These are phyloP conservation scores for Sebastes trivittatus DNA, from an alignment of 2,797 vertebrate species.

Conservation along the genomic window DNA sequence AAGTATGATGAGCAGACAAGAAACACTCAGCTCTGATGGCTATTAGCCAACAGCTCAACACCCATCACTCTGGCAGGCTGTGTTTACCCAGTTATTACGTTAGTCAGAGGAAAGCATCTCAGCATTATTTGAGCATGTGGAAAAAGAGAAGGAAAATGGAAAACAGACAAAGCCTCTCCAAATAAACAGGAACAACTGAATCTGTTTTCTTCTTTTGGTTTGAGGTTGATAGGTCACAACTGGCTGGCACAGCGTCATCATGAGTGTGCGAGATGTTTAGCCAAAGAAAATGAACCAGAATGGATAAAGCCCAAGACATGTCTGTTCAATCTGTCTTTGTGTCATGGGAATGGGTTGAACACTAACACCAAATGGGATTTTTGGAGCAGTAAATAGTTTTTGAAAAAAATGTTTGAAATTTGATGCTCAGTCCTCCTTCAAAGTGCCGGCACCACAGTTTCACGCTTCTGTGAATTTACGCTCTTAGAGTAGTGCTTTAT, in stretches of 20 bases:
- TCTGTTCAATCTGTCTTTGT: slow-evolving; percentile 19
- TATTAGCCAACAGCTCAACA: slow-evolving; percentile 24
- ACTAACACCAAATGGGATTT: slow-evolving; percentile 10
- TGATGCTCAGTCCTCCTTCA: slow-evolving; percentile 58
- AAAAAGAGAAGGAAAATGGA: slow-evolving; percentile 31
- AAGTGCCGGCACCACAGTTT: slow-evolving; percentile 54
- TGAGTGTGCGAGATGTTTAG: slow-evolving; percentile 21
- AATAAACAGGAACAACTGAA: slow-evolving; percentile 33
- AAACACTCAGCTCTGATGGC: slow-evolving; percentile 30
- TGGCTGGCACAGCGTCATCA: background rate
- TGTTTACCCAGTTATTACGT: slow-evolving; percentile 32
- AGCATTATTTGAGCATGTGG: slow-evolving; percentile 13
- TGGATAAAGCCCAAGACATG: slow-evolving; percentile 6
- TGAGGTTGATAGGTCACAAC: slow-evolving; percentile 5
- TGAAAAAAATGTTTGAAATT: slow-evolving; percentile 54
- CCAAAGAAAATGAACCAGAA: slow-evolving; percentile 27
- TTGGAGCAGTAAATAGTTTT: background rate
- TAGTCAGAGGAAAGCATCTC: slow-evolving; percentile 20
- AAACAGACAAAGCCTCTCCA: slow-evolving; percentile 17
- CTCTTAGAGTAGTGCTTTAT: slow-evolving; percentile 58
- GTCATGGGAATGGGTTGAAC: slow-evolving; percentile 25
- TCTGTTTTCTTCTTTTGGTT: slow-evolving; percentile 1
- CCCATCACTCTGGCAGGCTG: slow-evolving; percentile 35
- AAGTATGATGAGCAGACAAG: slow-evolving; percentile 37
- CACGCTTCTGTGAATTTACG: slow-evolving; percentile 46